Evolutionary conservation across 2,888 invertebrate species (phyloP).

Genomic region (Crepidodera aurea): DNA sequence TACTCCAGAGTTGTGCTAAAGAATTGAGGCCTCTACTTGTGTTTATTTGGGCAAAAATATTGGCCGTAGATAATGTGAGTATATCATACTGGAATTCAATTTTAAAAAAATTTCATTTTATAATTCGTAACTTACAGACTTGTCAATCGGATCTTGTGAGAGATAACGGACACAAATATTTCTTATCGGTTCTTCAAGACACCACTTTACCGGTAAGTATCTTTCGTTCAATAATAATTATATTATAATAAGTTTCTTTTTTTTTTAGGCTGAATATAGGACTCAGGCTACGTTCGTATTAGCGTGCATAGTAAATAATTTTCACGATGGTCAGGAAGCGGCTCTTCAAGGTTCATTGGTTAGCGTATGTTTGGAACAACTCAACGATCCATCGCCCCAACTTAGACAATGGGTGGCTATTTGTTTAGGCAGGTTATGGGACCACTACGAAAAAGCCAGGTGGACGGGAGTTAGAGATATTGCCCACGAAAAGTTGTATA

Average conservation of each 20-base stretch:
- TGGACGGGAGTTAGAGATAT: conserved; percentile 96
- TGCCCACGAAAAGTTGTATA: conserved; percentile 94
- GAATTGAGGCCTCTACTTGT: conserved; percentile 93
- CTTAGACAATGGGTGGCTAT: conserved; percentile 90
- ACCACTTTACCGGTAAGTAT: conserved; percentile 77
- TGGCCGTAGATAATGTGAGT: conserved; percentile 93
- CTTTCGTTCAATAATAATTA: background rate
- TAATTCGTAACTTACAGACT: conserved; percentile 65
- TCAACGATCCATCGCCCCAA: conserved; percentile 73
- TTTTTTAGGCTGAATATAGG: conserved; percentile 76
- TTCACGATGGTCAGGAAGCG: conserved; percentile 88
- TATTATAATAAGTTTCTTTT: conserved; percentile 36
- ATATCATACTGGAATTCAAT: too few species aligned
- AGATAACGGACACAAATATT: conserved; percentile 94
- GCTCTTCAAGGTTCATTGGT: conserved; percentile 90
- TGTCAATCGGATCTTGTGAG: conserved; percentile 95
- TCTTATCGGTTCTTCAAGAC: conserved; percentile 91
- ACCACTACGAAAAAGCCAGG: conserved; percentile 84
- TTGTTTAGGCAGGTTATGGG: conserved; percentile 91
- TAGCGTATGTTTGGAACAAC: conserved; percentile 90
- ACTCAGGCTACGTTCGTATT: conserved; percentile 95
- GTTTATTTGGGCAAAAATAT: conserved; percentile 98
- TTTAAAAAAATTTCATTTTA: conserved; percentile 17
- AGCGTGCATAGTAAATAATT: conserved; percentile 91
- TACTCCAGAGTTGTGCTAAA: conserved; percentile 92